Conservation (phyloP, 2,797 vertebrate species). For the Gorsachius magnificus region DNA sequence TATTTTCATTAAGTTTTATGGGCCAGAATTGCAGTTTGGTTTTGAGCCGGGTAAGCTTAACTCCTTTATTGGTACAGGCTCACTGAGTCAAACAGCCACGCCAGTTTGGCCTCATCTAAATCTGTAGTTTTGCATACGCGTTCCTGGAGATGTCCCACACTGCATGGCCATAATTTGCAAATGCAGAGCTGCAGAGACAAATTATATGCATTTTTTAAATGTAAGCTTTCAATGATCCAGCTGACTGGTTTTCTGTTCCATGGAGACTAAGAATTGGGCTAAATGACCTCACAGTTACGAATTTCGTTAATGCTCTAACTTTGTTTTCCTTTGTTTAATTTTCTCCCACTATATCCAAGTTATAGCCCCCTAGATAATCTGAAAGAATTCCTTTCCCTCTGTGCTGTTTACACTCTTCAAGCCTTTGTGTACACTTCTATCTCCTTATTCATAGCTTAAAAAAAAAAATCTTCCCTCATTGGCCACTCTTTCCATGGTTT, state of each 20-base stretch:
- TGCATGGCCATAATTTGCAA: neutral
- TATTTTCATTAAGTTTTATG: neutral
- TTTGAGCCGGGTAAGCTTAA: neutral
- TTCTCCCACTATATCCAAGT: constrained; percentile 53
- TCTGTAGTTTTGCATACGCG: fast-evolving
- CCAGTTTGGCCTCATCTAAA: neutral
- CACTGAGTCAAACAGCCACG: neutral
- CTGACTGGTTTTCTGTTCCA: neutral
- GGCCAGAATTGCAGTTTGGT: neutral
- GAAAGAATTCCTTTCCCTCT: constrained; percentile 56
- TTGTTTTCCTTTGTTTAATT: constrained; percentile 38
- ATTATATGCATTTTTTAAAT: neutral
- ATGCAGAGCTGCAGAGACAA: neutral
- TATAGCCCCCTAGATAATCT: constrained; percentile 45
- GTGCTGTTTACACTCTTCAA: constrained; percentile 56
- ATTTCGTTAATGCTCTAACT: neutral
- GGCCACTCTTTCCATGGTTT: constrained; percentile 28
- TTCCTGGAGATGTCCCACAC: neutral
- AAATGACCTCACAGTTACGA: neutral
- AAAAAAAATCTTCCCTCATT: constrained; percentile 29
- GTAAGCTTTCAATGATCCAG: neutral
- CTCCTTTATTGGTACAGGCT: neutral
- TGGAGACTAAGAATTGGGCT: neutral
- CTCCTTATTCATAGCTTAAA: constrained; percentile 39
- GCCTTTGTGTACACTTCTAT: constrained; percentile 64